Evolutionary conservation across 2,888 invertebrate species (phyloP).

Genomic region (Ethmia dodecea): DNA sequence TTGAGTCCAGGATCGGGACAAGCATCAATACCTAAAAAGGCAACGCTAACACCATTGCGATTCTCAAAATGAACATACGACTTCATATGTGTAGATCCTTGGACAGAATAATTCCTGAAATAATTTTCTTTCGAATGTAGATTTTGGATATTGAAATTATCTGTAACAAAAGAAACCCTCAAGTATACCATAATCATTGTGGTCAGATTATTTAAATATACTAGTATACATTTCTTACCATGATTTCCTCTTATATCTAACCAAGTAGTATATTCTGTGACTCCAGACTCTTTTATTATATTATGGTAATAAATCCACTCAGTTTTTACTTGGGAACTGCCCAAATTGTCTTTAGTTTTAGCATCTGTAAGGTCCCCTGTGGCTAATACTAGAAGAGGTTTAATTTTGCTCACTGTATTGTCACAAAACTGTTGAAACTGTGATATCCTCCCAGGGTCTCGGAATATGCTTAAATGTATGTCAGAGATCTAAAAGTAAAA

Average conservation of each 20-base stretch:
- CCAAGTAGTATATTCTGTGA: slow-evolving; percentile 86
- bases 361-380: slow-evolving; percentile 95
- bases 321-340: slow-evolving; percentile 86
- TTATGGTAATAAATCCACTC: slow-evolving; percentile 91
- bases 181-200: too few species aligned
- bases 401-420: slow-evolving; percentile 82
- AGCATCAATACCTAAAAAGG: slow-evolving; percentile 93
- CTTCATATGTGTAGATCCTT: slow-evolving; percentile 82
- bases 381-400: slow-evolving; percentile 87
- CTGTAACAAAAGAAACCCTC: slow-evolving; percentile 80
- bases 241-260: slow-evolving; percentile 95
- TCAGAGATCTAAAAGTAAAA: slow-evolving; percentile 85
- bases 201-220: background rate
- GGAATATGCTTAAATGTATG: slow-evolving; percentile 91
- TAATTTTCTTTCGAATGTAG: slow-evolving; percentile 84
- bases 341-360: slow-evolving; percentile 85
- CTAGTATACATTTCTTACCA: slow-evolving; percentile 72
- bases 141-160: slow-evolving; percentile 91
- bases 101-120: slow-evolving; percentile 87
- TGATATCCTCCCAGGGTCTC: slow-evolving; percentile 83
- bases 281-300: slow-evolving; percentile 81
- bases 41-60: slow-evolving; percentile 79
- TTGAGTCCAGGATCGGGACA: slow-evolving; percentile 91
- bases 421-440: slow-evolving; percentile 90
- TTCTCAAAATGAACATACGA: slow-evolving; percentile 83